phyloP scores from a whole-genome alignment of 2,797 vertebrate genomes.

The Todus mexicanus region DNA sequence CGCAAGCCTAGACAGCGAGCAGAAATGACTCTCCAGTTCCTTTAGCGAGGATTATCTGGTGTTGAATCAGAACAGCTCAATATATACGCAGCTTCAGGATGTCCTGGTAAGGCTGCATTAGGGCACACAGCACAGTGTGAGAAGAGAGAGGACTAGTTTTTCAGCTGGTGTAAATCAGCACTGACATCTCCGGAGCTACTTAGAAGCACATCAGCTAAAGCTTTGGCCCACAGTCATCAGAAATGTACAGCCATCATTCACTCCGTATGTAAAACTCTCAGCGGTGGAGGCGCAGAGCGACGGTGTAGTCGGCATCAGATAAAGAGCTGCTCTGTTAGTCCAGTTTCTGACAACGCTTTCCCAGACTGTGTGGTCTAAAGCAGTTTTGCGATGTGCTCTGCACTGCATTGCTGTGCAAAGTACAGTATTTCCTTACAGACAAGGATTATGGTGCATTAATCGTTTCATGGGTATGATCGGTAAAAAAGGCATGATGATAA shows the following conservation, averaged over 20 bases:
- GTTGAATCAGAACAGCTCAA: constrained; percentile 21
- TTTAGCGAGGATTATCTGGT: constrained; percentile 6
- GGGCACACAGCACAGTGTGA: background rate
- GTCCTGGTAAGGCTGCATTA: constrained; percentile 38
- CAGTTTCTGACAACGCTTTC: background rate
- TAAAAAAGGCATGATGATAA: constrained; percentile 21
- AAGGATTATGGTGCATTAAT: constrained; percentile 9
- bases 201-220: constrained; percentile 9
- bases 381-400: constrained; percentile 35
- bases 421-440: constrained; percentile 33
- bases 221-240: constrained; percentile 24
- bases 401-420: constrained; percentile 46
- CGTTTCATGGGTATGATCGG: constrained; percentile 24
- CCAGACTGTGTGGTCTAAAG: constrained; percentile 13
- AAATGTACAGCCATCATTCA: background rate
- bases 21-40: constrained; percentile 12
- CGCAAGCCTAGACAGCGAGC: background rate
- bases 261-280: background rate
- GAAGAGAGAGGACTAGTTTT: constrained; percentile 11
- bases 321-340: background rate
- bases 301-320: background rate
- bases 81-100: background rate
- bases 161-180: constrained; percentile 50
- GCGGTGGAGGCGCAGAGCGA: background rate
- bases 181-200: constrained; percentile 1